These are phyloP conservation scores for Gopherus flavomarginatus DNA, from an alignment of 2,113 vertebrate genomes.

Conservation along the genomic window DNA sequence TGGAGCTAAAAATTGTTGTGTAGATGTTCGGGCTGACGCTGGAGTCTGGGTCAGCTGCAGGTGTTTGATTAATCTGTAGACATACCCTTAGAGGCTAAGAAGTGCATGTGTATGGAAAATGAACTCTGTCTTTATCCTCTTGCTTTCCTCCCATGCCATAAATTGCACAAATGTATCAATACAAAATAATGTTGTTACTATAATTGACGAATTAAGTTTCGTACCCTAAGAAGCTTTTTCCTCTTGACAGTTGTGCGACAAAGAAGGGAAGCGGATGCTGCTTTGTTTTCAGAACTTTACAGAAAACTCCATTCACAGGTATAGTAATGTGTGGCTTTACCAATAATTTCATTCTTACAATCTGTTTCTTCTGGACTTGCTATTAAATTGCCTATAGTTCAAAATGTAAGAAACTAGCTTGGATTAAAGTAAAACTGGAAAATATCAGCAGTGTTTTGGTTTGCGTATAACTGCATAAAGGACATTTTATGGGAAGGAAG, in stretches of 20 bases:
- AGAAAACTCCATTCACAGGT: slow-evolving; percentile 96
- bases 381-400: background rate
- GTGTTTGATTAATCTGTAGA: background rate
- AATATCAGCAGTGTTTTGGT: background rate
- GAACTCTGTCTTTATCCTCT: background rate
- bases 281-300: slow-evolving; percentile 95
- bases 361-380: background rate
- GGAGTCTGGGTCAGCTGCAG: background rate
- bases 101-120: background rate
- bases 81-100: background rate
- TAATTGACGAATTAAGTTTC: background rate
- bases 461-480: background rate
- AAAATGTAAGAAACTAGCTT: background rate
- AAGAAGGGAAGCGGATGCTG: slow-evolving; percentile 92
- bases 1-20: background rate
- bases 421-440: background rate
- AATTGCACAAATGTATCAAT: background rate
- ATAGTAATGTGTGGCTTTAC: background rate
- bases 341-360: background rate
- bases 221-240: background rate
- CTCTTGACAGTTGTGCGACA: slow-evolving; percentile 89
- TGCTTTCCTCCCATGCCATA: background rate
- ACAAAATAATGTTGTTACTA: background rate
- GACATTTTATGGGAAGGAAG: background rate
- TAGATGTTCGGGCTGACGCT: background rate